Evolutionary conservation across 2,797 vertebrate genomes (phyloP).

Genomic region (Toxotes lorentzi): DNA sequence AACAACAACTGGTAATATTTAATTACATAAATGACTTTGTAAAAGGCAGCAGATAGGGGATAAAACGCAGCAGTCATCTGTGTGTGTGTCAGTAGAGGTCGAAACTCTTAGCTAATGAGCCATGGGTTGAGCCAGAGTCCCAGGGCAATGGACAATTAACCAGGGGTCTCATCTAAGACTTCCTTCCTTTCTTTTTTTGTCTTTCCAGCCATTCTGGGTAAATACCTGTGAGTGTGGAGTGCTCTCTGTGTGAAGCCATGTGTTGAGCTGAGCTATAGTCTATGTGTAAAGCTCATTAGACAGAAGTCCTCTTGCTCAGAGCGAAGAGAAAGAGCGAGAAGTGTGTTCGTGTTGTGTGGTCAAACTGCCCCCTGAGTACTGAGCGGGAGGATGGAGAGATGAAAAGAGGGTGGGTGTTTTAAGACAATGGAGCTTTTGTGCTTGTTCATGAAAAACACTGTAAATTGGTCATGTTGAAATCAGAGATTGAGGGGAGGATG

Average conservation of each 20-base stretch:
- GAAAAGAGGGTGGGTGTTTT: not conserved
- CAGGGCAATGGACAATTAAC: conserved; percentile 75
- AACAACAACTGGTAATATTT: conserved; percentile 68
- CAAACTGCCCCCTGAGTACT: conserved; percentile 3
- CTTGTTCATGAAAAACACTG: conserved; percentile 11
- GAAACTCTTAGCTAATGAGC: conserved; percentile 69
- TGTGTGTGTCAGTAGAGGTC: conserved; percentile 59
- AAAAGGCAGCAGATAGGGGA: conserved; percentile 58
- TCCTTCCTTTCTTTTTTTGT: not conserved
- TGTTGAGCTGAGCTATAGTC: conserved; percentile 22
- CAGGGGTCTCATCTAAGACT: conserved; percentile 64
- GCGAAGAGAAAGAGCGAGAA: not conserved
- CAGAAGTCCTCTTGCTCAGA: conserved; percentile 13
- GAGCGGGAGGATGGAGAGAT: not conserved
- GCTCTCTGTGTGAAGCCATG: conserved; percentile 35
- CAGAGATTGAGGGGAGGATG: not conserved
- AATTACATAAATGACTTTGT: conserved; percentile 71
- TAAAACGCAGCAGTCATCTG: conserved; percentile 56
- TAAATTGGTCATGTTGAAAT: not conserved
- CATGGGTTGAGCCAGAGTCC: conserved; percentile 68
- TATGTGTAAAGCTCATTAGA: conserved; percentile 55
- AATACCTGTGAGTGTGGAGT: conserved; percentile 28
- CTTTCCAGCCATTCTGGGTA: conserved; percentile 37
- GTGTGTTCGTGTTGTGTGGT: conserved; percentile 20
- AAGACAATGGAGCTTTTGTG: conserved; percentile 1